Conservation (phyloP, 2,113 vertebrate genomes). For the Corynorhinus townsendii region DNA sequence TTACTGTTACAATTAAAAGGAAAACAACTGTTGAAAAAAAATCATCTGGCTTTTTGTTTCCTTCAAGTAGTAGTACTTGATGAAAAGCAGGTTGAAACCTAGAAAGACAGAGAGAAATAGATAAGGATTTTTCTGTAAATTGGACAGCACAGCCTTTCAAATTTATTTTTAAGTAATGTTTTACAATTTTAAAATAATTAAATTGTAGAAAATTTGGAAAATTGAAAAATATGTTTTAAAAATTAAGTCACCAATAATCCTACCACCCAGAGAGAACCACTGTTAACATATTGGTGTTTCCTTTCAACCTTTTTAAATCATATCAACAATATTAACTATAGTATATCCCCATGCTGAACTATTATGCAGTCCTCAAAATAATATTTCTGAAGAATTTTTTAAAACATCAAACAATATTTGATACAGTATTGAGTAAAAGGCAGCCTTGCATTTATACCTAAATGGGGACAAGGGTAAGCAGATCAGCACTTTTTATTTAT, state of each 20-base stretch:
- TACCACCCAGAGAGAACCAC: neutral
- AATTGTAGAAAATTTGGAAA: neutral
- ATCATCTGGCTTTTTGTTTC: slow-evolving; percentile 32
- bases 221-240: slow-evolving; percentile 12
- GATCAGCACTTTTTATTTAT: neutral
- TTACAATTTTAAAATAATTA: neutral
- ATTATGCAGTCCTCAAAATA: neutral
- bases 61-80: slow-evolving; percentile 7
- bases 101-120: slow-evolving; percentile 24
- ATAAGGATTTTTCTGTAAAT: slow-evolving; percentile 15
- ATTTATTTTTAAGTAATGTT: slow-evolving; percentile 29
- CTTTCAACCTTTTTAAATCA: neutral
- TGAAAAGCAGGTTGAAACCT: slow-evolving; percentile 54
- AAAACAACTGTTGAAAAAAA: slow-evolving; percentile 56
- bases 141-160: neutral
- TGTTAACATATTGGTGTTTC: neutral
- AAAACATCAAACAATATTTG: neutral
- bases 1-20: slow-evolving; percentile 38
- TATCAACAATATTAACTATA: neutral
- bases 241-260: neutral
- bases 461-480: neutral
- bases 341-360: neutral
- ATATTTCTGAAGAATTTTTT: neutral
- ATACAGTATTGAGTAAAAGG: neutral
- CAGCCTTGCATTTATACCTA: neutral